phyloP scores from a whole-genome alignment of 2,797 vertebrate genomes.

The Merluccius polli region DNA sequence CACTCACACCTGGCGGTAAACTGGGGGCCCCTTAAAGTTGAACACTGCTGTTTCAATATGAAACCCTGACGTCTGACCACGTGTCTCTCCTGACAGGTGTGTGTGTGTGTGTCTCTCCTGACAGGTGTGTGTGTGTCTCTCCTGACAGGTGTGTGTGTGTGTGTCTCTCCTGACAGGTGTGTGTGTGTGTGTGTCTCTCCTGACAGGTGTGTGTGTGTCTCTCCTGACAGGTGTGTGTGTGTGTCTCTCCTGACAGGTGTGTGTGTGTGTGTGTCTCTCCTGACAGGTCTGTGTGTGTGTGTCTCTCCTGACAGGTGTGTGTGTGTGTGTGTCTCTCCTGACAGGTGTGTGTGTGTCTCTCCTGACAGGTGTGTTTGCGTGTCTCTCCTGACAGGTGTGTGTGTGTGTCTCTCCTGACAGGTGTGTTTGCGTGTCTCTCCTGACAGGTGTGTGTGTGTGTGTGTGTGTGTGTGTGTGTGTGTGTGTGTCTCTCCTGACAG shows the following conservation, averaged over 20 bases:
- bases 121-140: neutral
- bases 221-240: neutral
- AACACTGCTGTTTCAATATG: neutral
- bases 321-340: too few relatives aligned
- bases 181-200: too few relatives aligned
- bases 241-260: neutral
- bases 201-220: too few relatives aligned
- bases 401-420: too few relatives aligned
- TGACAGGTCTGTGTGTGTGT: neutral
- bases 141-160: neutral
- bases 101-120: neutral
- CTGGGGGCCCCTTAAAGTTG: too few relatives aligned
- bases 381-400: neutral
- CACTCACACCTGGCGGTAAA: too few relatives aligned
- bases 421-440: too few relatives aligned
- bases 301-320: neutral
- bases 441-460: neutral
- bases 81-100: neutral
- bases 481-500: conserved; percentile 65
- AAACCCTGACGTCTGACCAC: conserved; percentile 19
- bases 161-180: neutral
- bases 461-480: too few relatives aligned
- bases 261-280: too few relatives aligned
- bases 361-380: too few relatives aligned
- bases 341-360: neutral